Evolutionary conservation across 2,888 invertebrate species (phyloP), one percentile per base, ranked within the genome.

Genomic region (Scaptomyza parva): DNA sequence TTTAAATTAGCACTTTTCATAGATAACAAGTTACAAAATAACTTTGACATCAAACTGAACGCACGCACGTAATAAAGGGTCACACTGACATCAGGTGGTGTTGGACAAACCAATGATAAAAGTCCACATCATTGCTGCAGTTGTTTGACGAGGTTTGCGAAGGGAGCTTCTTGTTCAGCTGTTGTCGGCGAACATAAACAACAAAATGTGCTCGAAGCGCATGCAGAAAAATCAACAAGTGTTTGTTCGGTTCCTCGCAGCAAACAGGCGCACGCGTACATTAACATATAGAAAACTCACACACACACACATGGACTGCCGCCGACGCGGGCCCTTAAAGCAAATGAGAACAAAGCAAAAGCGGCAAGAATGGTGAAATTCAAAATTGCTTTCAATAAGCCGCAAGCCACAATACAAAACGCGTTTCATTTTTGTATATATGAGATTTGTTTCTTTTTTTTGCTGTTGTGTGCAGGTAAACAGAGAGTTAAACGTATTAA

Each of bases 341-440:
- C 11, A 44, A 24, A 22, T 44, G 51, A 26, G 33, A 20, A 33
- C 44, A 70, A 63, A 59, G 67, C 67, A 65, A 60, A 51, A 57
- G 40, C 45, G 45, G 12, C 54, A 53, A 76, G 58, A 78, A 87
- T 87, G 71, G 86, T 83, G 83, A 83, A 87, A 83, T 83, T 85
- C 78, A 24, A 63, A 57, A 65, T 54, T 47, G 22, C 20, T 51
- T 64, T 48, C 45, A 52, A 26, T 53, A 66, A 58, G 35, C 45
- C 17, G 39, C 28, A 48, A 14, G 3, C 39, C 8, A 9, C 2
- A 35, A 30, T 14, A 26, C 28, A 28, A 78, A 65, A 63, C 59
- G 51, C 24, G 11, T 18, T 35, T 53, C 8, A 33, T 30, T 60
- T 35, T 9, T 35, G 12, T 41, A 37, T 12, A 8, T 30, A 20